Base-by-base conservation (phyloP, 2,797 vertebrate species). In the Enteromius fasciolatus region DNA sequence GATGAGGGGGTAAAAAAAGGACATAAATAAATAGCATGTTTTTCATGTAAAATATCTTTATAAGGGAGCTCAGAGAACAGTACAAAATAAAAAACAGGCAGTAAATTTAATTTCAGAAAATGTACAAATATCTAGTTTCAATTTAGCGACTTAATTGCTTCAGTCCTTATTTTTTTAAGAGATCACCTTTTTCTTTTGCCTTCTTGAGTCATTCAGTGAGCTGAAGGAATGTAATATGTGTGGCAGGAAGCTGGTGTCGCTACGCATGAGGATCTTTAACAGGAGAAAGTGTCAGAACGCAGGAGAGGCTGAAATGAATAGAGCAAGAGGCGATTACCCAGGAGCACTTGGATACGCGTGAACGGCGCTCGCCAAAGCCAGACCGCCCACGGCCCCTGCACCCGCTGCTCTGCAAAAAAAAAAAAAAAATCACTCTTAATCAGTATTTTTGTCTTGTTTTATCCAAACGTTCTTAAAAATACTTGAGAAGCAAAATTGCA, bases 331-430 rank as follows among this genome's bases (percentile, higher is more conserved):
- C 46, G 31, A 68, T 46, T 82, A 76, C 52, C 78, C 80, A 39
- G 23, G 54, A 81, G 64, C 52, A 46, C 54, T 79, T 54, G 73
- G 48, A 78, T 82, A 23, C 12, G 67, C 9, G 14, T 25, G 73
- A 74, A 79, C 14, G 69, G 18, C 46, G 57, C 68, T 64, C 44
- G 25, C 57, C 69, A 52, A 75, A 82, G 70, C 84, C 85, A 85
- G 76, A 85, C 41, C 84, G 52, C 87, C 85, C 81, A 85, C 79
- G 64, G 75, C 14, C 73, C 31, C 82, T 28, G 59, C 31, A 52
- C 85, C 64, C 61, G n/a, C 59, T 72, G 44, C 76, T 48, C 59
- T 31, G 39, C 59, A 76, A 46, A 44, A 12, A 12, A 10, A 41
- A 6, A 8, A 9, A 74, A 33, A 70, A 63, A 28, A 52, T 28